A percentile compares a stretch with the other conserved stretches of the same genome.
phyloP scores from a whole-genome alignment of 2,888 invertebrate genomes.

The Xylocampa areola region DNA sequence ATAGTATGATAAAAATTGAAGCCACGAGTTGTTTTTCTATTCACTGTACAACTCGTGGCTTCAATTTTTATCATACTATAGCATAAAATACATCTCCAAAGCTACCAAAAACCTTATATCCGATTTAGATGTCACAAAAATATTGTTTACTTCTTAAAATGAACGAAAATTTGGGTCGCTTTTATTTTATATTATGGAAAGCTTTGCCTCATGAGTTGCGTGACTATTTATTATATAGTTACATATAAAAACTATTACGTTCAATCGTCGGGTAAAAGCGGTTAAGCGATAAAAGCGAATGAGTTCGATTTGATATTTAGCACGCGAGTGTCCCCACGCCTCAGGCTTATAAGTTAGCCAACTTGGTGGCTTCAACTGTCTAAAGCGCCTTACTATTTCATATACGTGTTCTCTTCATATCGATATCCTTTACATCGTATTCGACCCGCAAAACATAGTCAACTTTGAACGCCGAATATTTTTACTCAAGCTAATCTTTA shows the following conservation, averaged over 20 bases:
- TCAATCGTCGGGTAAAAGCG: constrained; percentile 55
- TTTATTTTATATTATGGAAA: constrained; percentile 31
- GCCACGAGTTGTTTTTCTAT: too few species aligned
- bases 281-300: constrained; percentile 51
- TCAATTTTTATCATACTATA: too few species aligned
- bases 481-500: too few species aligned
- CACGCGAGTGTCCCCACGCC: constrained; percentile 57
- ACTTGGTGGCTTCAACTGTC: neutral
- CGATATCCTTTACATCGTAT: too few species aligned
- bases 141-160: constrained; percentile 18
- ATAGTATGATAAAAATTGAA: too few species aligned
- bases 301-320: constrained; percentile 50
- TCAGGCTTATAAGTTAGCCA: constrained; percentile 35
- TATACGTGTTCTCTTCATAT: neutral
- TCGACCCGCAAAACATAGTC: too few species aligned
- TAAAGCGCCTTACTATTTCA: neutral
- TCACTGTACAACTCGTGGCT: too few species aligned
- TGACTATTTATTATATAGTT: constrained; percentile 60
- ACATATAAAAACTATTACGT: constrained; percentile 56
- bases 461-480: too few species aligned
- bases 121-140: neutral
- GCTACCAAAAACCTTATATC: neutral
- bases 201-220: constrained; percentile 55
- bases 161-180: constrained; percentile 26
- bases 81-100: neutral